A percentile compares a stretch with the other conserved stretches of the same genome.
phyloP scores from a whole-genome alignment of 2,888 invertebrate genomes.

The Apamea monoglypha region DNA sequence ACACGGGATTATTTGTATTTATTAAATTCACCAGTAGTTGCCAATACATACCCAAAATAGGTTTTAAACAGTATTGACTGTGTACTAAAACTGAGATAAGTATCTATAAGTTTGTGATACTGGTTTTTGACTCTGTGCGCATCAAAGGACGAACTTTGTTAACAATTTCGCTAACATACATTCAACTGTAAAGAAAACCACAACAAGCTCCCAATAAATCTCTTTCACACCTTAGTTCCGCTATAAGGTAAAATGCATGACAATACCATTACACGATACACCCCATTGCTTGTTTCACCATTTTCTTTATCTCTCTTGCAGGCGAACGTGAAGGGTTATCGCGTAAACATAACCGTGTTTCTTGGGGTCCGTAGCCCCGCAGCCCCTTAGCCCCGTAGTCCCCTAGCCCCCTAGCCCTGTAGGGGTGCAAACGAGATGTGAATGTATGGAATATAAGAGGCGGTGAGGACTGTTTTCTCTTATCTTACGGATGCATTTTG shows the following conservation, averaged over 20 bases:
- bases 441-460: constrained; percentile 35
- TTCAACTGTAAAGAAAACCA: background rate
- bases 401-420: background rate
- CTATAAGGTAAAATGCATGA: constrained; percentile 28
- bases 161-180: background rate
- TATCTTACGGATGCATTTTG: constrained; percentile 33
- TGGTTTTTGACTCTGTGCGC: background rate
- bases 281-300: constrained; percentile 36
- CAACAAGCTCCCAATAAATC: constrained; percentile 5
- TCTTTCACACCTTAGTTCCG: constrained; percentile 8
- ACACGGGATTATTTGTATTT: no score
- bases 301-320: constrained; percentile 57
- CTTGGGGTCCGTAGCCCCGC: constrained; percentile 1
- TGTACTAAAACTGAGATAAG: no score
- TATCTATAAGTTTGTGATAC: background rate
- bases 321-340: constrained; percentile 48
- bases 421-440: constrained; percentile 22
- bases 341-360: constrained; percentile 46
- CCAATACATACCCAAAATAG: background rate
- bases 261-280: constrained; percentile 25
- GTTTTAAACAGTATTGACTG: background rate
- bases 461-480: constrained; percentile 19
- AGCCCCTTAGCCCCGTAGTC: background rate
- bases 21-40: background rate
- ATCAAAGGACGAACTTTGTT: background rate